Evolutionary conservation across 2,797 vertebrate species (phyloP), one percentile per base, ranked within the genome.

Genomic region (Odontamblyopus rebecca): DNA sequence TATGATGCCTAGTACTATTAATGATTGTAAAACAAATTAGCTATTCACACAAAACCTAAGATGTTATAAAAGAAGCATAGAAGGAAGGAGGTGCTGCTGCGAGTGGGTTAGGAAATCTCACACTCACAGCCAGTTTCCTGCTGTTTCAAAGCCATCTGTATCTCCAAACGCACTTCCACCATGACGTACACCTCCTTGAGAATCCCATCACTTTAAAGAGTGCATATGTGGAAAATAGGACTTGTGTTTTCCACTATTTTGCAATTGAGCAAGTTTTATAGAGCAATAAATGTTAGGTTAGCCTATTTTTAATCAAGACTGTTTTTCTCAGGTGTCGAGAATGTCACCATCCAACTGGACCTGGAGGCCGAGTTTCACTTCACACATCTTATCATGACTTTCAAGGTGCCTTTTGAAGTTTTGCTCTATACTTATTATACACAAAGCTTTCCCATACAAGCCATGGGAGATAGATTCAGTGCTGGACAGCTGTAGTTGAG

Each of bases 361-460:
- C 88, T 99, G 85, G 98, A 99, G 87, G 96, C 98, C 0, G 97
- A 99, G 91, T 99, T 99, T 90, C 98, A 99, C 87, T 99, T 99
- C 90, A 99, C 98, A 83, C 98, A 99, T 90, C 96, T 99, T 89
- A 98, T 99, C 89, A 99, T 99, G 98, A 99, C 97, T 67, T 99
- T 99, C 91, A 99, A 97, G 97, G 98, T 99, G 93, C 91, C 85
- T 23, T 48, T 44, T 11, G 64, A 26, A 56, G 50, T 30, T 51
- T 15, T 71, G n/a, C 61, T 11, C 29, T 19, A 69, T 15, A 70
- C 44, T 60, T 61, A 63, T 2, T 29, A 50, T 2, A 74, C 44
- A 41, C 57, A 18, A 74, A 56, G 60, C 19, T 61, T 69, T 67
- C 48, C 35, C 48, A n/a, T 69, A 65, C 63, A 27, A 69, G 54